These are phyloP conservation scores for Brachymystax lenok DNA, from an alignment of 2,797 vertebrate genomes.

Conservation along the genomic window DNA sequence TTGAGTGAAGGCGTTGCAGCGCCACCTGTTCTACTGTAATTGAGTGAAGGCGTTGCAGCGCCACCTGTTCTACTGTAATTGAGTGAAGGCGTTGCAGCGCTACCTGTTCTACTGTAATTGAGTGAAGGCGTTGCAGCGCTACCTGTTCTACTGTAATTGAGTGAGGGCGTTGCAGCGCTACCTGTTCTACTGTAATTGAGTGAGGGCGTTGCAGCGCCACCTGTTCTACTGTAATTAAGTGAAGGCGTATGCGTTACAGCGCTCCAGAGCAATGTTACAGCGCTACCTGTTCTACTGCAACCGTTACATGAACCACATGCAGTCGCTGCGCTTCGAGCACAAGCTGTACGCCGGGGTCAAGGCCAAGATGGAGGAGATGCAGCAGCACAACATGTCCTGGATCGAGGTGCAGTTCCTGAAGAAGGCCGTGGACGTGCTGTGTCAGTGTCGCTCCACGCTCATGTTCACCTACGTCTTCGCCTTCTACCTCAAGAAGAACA, in stretches of 20 bases:
- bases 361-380: slow-evolving; percentile 99
- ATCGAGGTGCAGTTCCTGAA: slow-evolving; percentile 99
- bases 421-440: slow-evolving; percentile 96
- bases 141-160: too few species aligned
- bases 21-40: too few species aligned
- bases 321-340: slow-evolving; percentile 99
- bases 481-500: slow-evolving; percentile 99
- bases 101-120: too few species aligned
- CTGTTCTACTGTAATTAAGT: slow-evolving; percentile 23
- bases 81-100: too few species aligned
- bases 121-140: too few species aligned
- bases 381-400: slow-evolving; percentile 99
- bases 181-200: too few species aligned
- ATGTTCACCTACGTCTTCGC: slow-evolving; percentile 98
- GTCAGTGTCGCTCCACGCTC: slow-evolving; percentile 98
- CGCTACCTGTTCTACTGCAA: slow-evolving; percentile 99
- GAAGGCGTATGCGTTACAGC: slow-evolving; percentile 91
- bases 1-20: slow-evolving; percentile 61
- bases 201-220: slow-evolving; percentile 62
- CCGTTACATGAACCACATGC: slow-evolving; percentile 99
- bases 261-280: slow-evolving; percentile 96
- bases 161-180: too few species aligned
- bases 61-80: too few species aligned
- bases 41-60: too few species aligned
- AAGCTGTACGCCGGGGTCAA: slow-evolving; percentile 99